Percentiles rank a stretch among this genome's conserved stretches.
Evolutionary conservation across 2,888 invertebrate genomes (phyloP).

Genomic region (Drosophila setosimentum): DNA sequence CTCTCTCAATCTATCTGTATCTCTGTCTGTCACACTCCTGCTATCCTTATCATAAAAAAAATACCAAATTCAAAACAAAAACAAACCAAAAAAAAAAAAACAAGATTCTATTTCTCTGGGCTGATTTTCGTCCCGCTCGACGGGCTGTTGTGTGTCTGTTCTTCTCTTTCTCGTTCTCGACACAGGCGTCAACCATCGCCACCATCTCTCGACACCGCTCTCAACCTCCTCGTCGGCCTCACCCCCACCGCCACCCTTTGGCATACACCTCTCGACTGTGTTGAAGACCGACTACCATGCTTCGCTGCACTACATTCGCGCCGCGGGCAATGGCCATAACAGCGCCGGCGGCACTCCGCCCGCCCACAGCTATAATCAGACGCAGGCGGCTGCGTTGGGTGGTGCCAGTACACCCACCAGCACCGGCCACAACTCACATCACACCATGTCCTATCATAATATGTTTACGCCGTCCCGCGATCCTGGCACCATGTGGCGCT

Average conservation of each 20-base stretch:
- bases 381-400: conserved; percentile 55
- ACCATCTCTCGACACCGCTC: conserved; percentile 83
- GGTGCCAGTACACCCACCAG: conserved; percentile 55
- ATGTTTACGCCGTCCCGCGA: conserved; percentile 92
- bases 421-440: conserved; percentile 83
- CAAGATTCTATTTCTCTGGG: conserved; percentile 83
- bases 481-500: conserved; percentile 91
- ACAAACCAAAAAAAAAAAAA: conserved; percentile 46
- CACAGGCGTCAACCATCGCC: conserved; percentile 84
- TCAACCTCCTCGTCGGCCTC: conserved; percentile 84
- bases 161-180: conserved; percentile 85
- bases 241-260: conserved; percentile 82
- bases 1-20: conserved; percentile 17
- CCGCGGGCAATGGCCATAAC: conserved; percentile 72
- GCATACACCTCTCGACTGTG: conserved; percentile 83
- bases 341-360: conserved; percentile 65
- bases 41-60: conserved; percentile 65
- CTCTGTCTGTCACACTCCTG: conserved; percentile 42
- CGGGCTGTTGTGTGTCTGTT: conserved; percentile 84
- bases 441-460: conserved; percentile 91
- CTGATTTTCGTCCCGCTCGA: conserved; percentile 85
- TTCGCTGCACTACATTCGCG: conserved; percentile 80
- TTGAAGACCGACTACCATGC: conserved; percentile 84
- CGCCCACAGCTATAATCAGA: conserved; percentile 74
- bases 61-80: conserved; percentile 59